Evolutionary conservation across 2,888 invertebrate species (phyloP).

Genomic region (Aquatica leii): DNA sequence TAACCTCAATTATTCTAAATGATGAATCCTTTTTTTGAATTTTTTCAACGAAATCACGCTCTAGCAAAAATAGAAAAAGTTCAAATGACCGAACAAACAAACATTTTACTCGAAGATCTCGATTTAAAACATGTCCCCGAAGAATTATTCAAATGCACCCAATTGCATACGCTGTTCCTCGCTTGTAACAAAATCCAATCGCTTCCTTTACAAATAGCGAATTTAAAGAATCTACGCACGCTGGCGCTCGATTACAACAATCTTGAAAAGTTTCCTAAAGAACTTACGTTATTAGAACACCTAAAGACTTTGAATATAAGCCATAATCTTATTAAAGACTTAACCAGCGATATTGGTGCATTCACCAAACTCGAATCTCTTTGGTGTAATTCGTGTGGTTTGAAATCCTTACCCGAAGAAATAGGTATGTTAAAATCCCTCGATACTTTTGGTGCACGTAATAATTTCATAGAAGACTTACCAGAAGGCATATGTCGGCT

Average conservation of each 20-base stretch:
- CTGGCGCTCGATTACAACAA: slow-evolving; percentile 74
- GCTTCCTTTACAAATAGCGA: slow-evolving; percentile 63
- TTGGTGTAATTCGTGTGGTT: slow-evolving; percentile 71
- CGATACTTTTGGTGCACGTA: slow-evolving; percentile 73
- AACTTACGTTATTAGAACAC: slow-evolving; percentile 66
- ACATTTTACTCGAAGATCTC: slow-evolving; percentile 70
- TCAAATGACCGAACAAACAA: slow-evolving; percentile 66
- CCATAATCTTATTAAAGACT: slow-evolving; percentile 68
- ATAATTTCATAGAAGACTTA: slow-evolving; percentile 67
- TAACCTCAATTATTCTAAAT: neutral
- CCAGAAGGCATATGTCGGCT: slow-evolving; percentile 68
- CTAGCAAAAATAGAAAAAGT: slow-evolving; percentile 73
- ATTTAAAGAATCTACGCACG: slow-evolving; percentile 67
- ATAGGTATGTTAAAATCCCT: slow-evolving; percentile 68
- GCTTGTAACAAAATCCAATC: slow-evolving; percentile 70
- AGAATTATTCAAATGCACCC: slow-evolving; percentile 65
- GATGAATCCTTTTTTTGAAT: slow-evolving; percentile 73
- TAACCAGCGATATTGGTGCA: slow-evolving; percentile 69
- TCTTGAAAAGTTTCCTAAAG: slow-evolving; percentile 67
- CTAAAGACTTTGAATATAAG: slow-evolving; percentile 72
- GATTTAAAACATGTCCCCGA: slow-evolving; percentile 70
- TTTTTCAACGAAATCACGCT: slow-evolving; percentile 73
- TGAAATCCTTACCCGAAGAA: slow-evolving; percentile 67
- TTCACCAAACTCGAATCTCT: slow-evolving; percentile 69
- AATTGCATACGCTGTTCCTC: slow-evolving; percentile 69